Evolutionary conservation across 2,888 invertebrate species (phyloP).

Genomic region (Athalia rosae): DNA sequence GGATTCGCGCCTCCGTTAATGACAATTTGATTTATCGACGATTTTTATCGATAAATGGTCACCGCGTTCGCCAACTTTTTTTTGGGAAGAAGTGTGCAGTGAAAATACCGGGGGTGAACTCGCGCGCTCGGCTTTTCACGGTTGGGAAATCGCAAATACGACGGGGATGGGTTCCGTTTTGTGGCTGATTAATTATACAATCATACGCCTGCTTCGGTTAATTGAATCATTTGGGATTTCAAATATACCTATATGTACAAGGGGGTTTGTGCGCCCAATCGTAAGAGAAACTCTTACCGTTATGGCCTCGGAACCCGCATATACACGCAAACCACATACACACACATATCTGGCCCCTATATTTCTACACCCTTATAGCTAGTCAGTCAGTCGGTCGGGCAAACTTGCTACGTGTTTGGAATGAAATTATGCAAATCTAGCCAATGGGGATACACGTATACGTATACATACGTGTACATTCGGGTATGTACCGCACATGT

Average conservation of each 20-base stretch:
- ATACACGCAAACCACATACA: background rate
- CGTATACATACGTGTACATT: background rate
- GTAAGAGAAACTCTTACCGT: conserved; percentile 27
- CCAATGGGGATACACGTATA: background rate
- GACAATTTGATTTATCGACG: too few relatives aligned
- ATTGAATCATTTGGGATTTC: conserved; percentile 34
- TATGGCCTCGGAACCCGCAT: background rate
- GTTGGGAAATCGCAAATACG: conserved; percentile 21
- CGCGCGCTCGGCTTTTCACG: too few relatives aligned
- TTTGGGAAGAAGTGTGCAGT: too few relatives aligned
- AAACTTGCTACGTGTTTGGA: conserved; percentile 38
- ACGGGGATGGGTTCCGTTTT: background rate
- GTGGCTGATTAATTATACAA: conserved; percentile 35
- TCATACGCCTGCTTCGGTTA: conserved; percentile 33
- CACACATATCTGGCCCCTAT: background rate
- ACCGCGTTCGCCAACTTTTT: too few relatives aligned
- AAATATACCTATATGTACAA: background rate
- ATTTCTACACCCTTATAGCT: background rate
- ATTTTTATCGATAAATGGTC: too few relatives aligned
- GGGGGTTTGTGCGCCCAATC: conserved; percentile 5
- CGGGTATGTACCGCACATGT: background rate
- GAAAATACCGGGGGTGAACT: too few relatives aligned
- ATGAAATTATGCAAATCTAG: conserved; percentile 33
- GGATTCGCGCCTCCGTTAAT: too few relatives aligned
- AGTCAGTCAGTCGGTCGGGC: conserved; percentile 8